These are phyloP conservation scores for Drosophila greeni DNA, from an alignment of 2,888 invertebrate genomes.

Conservation along the genomic window DNA sequence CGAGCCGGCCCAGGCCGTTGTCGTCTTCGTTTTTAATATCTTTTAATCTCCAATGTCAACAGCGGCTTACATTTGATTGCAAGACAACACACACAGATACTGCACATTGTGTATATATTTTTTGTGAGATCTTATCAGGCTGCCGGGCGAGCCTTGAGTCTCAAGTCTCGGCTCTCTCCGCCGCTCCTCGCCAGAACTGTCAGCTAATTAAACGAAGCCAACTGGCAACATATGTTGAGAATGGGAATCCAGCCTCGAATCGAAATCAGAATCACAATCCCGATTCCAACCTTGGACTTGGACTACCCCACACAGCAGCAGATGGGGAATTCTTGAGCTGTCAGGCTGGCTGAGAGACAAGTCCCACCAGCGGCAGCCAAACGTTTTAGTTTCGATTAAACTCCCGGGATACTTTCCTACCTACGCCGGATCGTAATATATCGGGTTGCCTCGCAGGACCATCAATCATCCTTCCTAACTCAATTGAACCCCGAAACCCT, in stretches of 20 bases:
- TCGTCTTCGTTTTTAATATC: constrained; percentile 71
- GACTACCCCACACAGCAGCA: constrained; percentile 54
- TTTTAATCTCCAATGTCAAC: constrained; percentile 76
- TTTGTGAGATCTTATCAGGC: constrained; percentile 64
- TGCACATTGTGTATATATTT: constrained; percentile 34
- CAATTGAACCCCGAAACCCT: constrained; percentile 29
- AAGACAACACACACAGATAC: constrained; percentile 60
- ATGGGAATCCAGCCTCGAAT: constrained; percentile 14
- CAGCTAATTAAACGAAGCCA: constrained; percentile 71
- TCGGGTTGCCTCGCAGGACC: constrained; percentile 15
- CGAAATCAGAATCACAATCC: constrained; percentile 18
- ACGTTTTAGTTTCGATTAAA: constrained; percentile 18
- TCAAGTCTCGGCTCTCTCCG: constrained; percentile 5
- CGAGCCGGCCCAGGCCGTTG: constrained; percentile 45
- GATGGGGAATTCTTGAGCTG: constrained; percentile 27
- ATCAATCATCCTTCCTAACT: constrained; percentile 36
- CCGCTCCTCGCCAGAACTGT: constrained; percentile 59
- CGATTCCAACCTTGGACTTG: constrained; percentile 27
- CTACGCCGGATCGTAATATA: constrained; percentile 10
- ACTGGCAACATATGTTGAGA: constrained; percentile 70
- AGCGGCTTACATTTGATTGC: constrained; percentile 76
- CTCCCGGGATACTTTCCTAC: constrained; percentile 11
- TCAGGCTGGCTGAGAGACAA: constrained; percentile 21
- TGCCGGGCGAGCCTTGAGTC: constrained; percentile 30
- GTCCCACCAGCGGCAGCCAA: constrained; percentile 9